Conservation (phyloP, 2,113 vertebrate species). For the Sinosuthora webbiana region DNA sequence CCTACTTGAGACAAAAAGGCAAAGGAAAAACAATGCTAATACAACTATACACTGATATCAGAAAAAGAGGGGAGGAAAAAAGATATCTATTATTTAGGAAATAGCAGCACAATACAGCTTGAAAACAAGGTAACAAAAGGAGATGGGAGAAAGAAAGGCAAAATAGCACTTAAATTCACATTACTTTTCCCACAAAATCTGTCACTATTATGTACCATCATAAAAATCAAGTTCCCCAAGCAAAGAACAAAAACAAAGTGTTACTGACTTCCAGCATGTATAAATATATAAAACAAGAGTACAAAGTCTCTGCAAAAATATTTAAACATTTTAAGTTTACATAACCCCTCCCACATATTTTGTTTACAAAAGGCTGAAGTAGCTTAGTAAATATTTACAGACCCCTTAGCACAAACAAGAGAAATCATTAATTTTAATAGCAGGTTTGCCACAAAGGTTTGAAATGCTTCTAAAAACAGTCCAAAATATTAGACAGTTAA, state of each 20-base stretch:
- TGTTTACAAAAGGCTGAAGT: slow-evolving; percentile 10
- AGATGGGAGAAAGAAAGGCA: not conserved
- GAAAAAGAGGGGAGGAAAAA: not conserved
- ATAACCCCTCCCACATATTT: not conserved
- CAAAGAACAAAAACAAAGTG: not conserved
- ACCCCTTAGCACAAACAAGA: not conserved
- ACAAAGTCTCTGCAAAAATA: not conserved
- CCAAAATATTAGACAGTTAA: slow-evolving; percentile 19
- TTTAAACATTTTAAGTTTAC: not conserved
- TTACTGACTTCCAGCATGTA: not conserved
- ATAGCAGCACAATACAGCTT: not conserved
- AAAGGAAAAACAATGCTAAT: not conserved
- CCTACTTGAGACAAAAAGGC: not conserved
- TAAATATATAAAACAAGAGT: not conserved
- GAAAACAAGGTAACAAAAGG: slow-evolving; percentile 15
- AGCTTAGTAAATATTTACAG: slow-evolving; percentile 15
- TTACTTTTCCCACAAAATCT: slow-evolving; percentile 14
- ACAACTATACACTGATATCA: not conserved
- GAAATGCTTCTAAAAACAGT: slow-evolving; percentile 27
- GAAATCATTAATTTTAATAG: slow-evolving; percentile 39
- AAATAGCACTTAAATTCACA: not conserved
- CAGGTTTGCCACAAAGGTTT: not conserved
- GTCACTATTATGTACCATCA: not conserved
- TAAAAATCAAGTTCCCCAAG: slow-evolving; percentile 26
- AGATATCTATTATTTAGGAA: not conserved